Percentiles rank a stretch among this genome's conserved stretches.
Evolutionary conservation across 2,113 vertebrate species (phyloP).

Genomic region (Notechis scutatus): DNA sequence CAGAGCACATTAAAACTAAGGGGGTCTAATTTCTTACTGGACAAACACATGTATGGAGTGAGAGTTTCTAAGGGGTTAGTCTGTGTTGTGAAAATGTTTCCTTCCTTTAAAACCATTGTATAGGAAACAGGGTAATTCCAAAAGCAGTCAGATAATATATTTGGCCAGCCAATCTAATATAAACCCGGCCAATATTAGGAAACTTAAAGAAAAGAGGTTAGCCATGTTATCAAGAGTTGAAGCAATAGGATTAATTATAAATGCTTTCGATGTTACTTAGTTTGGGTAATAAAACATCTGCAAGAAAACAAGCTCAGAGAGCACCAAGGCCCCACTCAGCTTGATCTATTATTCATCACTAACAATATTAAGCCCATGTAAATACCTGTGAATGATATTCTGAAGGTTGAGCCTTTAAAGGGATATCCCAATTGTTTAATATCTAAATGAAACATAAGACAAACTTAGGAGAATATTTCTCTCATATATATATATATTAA

Average conservation of each 20-base stretch:
- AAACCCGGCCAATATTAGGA: background rate
- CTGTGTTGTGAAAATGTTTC: background rate
- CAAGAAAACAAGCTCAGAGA: background rate
- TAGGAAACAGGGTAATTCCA: background rate
- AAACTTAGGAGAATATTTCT: background rate
- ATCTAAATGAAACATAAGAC: background rate
- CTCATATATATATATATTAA: background rate
- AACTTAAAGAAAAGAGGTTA: background rate
- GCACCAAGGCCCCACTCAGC: background rate
- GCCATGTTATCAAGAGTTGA: background rate
- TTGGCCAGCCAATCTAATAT: background rate
- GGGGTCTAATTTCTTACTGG: background rate
- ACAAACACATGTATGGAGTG: background rate
- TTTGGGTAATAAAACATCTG: background rate
- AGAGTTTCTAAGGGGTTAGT: background rate
- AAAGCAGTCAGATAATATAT: background rate
- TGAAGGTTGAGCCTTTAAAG: background rate
- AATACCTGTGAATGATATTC: background rate
- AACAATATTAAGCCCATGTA: background rate
- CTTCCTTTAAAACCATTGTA: background rate
- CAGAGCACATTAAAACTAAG: background rate
- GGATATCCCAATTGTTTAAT: background rate
- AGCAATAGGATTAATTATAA: background rate
- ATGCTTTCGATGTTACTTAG: background rate
- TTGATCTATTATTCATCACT: constrained; percentile 10